These are phyloP conservation scores for Tortrix viridana DNA, from an alignment of 2,888 invertebrate genomes.

Conservation along the genomic window DNA sequence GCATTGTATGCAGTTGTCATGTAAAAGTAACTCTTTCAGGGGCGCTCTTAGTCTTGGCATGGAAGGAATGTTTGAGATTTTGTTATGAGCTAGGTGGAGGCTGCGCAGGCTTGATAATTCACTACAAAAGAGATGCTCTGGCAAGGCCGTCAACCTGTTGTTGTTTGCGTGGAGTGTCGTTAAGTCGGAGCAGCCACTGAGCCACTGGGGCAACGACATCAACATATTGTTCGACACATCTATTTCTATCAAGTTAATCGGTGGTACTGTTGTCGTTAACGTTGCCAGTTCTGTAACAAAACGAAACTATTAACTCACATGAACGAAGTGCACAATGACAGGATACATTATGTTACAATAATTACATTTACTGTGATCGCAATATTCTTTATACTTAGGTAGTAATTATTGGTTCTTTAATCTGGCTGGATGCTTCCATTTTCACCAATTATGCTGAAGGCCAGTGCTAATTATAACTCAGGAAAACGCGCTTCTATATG, in stretches of 20 bases:
- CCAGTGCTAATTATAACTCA: neutral
- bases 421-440: neutral
- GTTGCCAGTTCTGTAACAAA: conserved; percentile 87
- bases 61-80: conserved; percentile 88
- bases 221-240: conserved; percentile 92
- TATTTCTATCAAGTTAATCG: conserved; percentile 88
- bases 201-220: conserved; percentile 90
- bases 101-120: conserved; percentile 89
- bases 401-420: too few relatives aligned
- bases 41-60: conserved; percentile 87
- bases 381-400: too few relatives aligned
- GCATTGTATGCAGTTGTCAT: conserved; percentile 90
- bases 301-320: neutral
- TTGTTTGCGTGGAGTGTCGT: conserved; percentile 90
- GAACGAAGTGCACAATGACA: too few relatives aligned
- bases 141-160: conserved; percentile 87
- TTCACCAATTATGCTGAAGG: neutral
- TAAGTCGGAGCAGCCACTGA: conserved; percentile 88
- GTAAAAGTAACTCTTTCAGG: conserved; percentile 88
- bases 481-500: too few relatives aligned
- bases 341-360: too few relatives aligned
- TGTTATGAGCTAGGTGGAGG: conserved; percentile 91
- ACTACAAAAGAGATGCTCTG: conserved; percentile 89
- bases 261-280: conserved; percentile 87
- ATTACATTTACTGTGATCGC: too few relatives aligned